Evolutionary conservation across 2,797 vertebrate species (phyloP).

Genomic region (Nasua narica): DNA sequence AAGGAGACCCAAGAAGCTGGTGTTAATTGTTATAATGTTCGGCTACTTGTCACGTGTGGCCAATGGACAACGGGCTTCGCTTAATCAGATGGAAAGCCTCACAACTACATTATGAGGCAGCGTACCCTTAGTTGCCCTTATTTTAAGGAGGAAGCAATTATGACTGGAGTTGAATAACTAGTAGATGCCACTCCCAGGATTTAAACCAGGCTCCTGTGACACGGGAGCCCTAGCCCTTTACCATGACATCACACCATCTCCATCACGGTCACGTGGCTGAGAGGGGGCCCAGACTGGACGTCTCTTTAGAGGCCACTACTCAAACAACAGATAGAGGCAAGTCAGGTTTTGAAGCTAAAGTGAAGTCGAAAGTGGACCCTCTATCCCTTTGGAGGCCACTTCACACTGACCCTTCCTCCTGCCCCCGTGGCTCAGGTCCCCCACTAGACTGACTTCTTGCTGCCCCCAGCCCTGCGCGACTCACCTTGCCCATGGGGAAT

Average conservation of each 20-base stretch:
- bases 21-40: background rate
- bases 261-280: background rate
- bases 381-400: background rate
- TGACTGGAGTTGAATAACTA: background rate
- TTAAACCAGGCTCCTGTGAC: background rate
- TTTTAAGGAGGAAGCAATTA: background rate
- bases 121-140: background rate
- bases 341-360: background rate
- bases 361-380: background rate
- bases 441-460: background rate
- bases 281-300: background rate
- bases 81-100: background rate
- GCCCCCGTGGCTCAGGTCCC: background rate
- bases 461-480: background rate
- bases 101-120: background rate
- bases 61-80: background rate
- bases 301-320: background rate
- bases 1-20: background rate
- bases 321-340: background rate
- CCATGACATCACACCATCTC: background rate
- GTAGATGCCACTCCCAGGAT: background rate
- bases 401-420: background rate
- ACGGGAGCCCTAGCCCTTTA: background rate
- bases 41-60: too few relatives aligned
- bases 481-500: background rate